These are phyloP conservation scores for Conchocele bisecta DNA, from an alignment of 2,888 invertebrate genomes.

Conservation along the genomic window DNA sequence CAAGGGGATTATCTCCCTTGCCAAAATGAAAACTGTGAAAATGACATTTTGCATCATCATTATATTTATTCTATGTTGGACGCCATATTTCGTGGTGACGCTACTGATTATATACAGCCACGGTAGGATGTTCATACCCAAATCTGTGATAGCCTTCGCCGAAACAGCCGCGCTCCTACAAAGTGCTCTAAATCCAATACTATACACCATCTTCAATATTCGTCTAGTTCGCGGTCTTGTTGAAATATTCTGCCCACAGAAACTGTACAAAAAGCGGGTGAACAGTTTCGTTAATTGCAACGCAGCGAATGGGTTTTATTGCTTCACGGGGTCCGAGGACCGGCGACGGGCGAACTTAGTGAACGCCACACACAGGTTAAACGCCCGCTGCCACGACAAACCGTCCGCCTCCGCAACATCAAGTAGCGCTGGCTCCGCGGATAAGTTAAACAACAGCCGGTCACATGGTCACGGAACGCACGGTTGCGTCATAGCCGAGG, in stretches of 20 bases:
- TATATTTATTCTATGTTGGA: conserved; percentile 83
- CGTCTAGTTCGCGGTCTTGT: conserved; percentile 72
- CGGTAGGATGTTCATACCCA: conserved; percentile 74
- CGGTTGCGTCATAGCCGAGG: conserved; percentile 69
- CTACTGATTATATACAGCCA: conserved; percentile 82
- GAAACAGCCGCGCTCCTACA: conserved; percentile 81
- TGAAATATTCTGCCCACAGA: conserved; percentile 70
- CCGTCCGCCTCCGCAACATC: conserved; percentile 46
- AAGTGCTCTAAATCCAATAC: conserved; percentile 83
- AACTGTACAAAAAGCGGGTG: conserved; percentile 34
- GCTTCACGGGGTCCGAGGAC: conserved; percentile 25
- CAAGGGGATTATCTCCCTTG: conserved; percentile 81
- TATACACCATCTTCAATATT: conserved; percentile 83
- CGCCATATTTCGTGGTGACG: conserved; percentile 83
- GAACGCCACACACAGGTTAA: conserved; percentile 5
- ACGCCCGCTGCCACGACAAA: not conserved
- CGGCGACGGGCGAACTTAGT: conserved; percentile 11
- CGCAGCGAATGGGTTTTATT: conserved; percentile 32
- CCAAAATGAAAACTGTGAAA: conserved; percentile 83
- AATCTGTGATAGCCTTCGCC: conserved; percentile 80
- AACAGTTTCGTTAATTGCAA: conserved; percentile 41
- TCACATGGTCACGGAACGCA: conserved; percentile 26
- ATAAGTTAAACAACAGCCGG: conserved; percentile 31
- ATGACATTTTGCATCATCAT: conserved; percentile 83
- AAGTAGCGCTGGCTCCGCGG: conserved; percentile 58